Evolutionary conservation across 2,113 vertebrate species (phyloP), one percentile per base, ranked within the genome.

Genomic region (Martes martes): DNA sequence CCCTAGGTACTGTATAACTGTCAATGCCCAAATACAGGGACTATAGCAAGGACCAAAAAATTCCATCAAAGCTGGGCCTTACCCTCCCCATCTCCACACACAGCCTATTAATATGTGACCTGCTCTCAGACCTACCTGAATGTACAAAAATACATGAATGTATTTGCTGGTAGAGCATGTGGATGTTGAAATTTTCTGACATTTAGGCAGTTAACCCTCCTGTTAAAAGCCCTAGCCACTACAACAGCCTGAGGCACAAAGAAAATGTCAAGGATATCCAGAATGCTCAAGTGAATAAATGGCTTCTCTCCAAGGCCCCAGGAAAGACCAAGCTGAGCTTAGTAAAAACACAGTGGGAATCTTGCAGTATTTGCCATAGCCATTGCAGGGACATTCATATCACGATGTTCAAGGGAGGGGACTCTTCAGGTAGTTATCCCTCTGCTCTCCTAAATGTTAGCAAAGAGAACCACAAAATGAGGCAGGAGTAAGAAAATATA

Each of bases 211-310:
- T 96, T 94, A 96, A 94, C 96, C 91, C 50, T 88, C 90, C 80
- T 96, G 65, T 90, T 95, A 80, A 96, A 97, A 96, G 50, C 39
- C 84, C 65, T 87, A n/a, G n/a, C 65, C 71, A 42, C 57, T 84
- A 73, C 80, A 92, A 87, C 67, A 96, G 97, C 97, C 87, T 63
- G 79, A 97, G 96, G 97, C 61, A 8, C 87, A 31, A 87, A 96
- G 87, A 84, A 98, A 97, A 96, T 96, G 95, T 97, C 95, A 94
- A n/a, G 15, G 79, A 83, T 89, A 95, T 93, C 80, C 89, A 95
- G 87, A 96, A 96, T 61, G 74, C 69, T 91, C 95, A 59, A 76
- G 83, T n/a, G 85, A 95, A 81, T 78, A 97, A 91, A 91, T 31
- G 65, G 94, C 76, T 94, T 89, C 76, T 93, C 79, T 89, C 96